Base-by-base conservation (phyloP, 1,140 invertebrate species). In the Neodiprion fabricii region DNA sequence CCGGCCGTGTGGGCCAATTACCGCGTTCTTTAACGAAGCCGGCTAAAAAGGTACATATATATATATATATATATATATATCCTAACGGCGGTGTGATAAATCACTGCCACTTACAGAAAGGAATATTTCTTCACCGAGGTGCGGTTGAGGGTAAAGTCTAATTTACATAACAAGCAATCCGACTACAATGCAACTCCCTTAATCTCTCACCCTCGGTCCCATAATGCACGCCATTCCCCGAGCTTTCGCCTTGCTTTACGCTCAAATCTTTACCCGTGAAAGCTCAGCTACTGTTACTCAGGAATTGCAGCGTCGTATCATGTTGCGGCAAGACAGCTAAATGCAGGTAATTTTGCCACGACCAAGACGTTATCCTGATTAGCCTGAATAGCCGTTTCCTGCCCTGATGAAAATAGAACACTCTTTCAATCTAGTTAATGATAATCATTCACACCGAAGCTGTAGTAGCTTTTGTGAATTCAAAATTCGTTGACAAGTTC, bases 101-200 rank as follows among this genome's bases (percentile, higher is more conserved):
- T 61, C 53, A 61, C 53, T 61, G 53, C 53, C 7, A 17, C 53
- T 61, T 61, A 61, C 7, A 61, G 53, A 61, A 12, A 61, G 53
- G 53, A 61, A 61, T 61, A 61, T 61, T 61, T 61, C 53, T 61
- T 61, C 53, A 76, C 75, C 49, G 10, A n/a, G 66, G 75, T 75
- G 68, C 69, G 78, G 77, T 74, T 74, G 79, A 75, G 78, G 75
- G 7, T 14, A 7, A 77, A 75, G 76, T 77, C 76, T 80, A 80
- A 80, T 80, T 80, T 80, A 76, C 79, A 80, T 80, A 80, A 80
- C 79, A 80, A 80, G 77, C 78, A 80, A 80, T 78, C 77, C 74
- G 75, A 78, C 77, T 80, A 76, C 76, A 76, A 78, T 80, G 78
- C 79, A 78, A 76, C 77, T 80, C 76, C 75, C 78, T 80, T 80